Conservation (phyloP, 2,113 vertebrate species). For the Illadopsis cleaveri region DNA sequence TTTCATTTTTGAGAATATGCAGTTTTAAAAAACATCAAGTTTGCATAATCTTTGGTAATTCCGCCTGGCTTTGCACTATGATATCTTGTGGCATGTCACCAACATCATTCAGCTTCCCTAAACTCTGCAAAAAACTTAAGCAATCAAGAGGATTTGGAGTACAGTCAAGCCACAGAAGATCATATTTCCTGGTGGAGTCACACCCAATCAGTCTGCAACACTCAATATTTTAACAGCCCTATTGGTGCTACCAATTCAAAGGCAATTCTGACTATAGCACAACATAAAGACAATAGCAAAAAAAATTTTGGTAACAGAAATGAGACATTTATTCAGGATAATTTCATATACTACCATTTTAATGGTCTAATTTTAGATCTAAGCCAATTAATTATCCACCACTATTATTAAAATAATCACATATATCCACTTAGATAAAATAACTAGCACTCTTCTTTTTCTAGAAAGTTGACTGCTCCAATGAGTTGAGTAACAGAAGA, state of each 20-base stretch:
- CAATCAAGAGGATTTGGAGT: not conserved
- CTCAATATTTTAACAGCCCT: not conserved
- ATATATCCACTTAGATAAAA: not conserved
- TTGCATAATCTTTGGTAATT: not conserved
- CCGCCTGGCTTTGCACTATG: not conserved
- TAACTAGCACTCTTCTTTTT: not conserved
- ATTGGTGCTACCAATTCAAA: not conserved
- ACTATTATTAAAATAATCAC: not conserved
- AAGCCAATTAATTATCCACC: not conserved
- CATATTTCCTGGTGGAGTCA: not conserved
- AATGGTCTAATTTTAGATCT: not conserved
- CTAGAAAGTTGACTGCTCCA: not conserved
- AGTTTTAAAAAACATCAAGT: not conserved
- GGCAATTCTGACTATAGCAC: not conserved
- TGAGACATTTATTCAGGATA: not conserved
- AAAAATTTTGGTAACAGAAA: not conserved
- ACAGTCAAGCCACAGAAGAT: not conserved
- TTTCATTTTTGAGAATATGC: not conserved
- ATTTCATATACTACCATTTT: not conserved
- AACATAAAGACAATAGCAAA: not conserved
- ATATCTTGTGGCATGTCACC: not conserved
- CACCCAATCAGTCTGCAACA: not conserved
- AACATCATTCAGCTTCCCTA: not conserved
- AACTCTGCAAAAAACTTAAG: not conserved
- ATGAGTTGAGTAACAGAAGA: not conserved